phyloP scores from a whole-genome alignment of 92 coral and sea anemone species.

The Zoanthus gigantus region DNA sequence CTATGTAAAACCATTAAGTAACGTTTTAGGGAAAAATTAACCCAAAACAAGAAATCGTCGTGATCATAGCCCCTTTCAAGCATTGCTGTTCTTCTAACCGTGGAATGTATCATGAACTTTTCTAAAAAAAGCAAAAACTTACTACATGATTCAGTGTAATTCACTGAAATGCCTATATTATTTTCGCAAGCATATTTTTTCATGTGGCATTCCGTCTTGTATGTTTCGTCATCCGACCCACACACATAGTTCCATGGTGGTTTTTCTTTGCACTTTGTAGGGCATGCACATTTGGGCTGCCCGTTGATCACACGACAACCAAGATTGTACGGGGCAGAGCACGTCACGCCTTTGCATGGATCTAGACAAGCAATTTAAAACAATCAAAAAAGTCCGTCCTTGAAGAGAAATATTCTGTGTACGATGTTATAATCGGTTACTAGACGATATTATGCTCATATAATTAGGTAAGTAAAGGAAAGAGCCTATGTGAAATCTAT shows the following conservation, averaged over 20 bases:
- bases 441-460: too few relatives aligned
- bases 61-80: too few relatives aligned
- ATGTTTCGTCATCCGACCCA: slow-evolving; percentile 35
- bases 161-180: slow-evolving; percentile 18
- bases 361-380: neutral
- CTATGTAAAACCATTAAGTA: too few relatives aligned
- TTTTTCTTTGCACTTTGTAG: neutral
- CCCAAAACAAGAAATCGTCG: too few relatives aligned
- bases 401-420: too few relatives aligned
- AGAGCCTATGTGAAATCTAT: too few relatives aligned
- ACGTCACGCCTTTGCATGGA: slow-evolving; percentile 20
- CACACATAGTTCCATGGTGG: slow-evolving; percentile 31
- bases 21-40: too few relatives aligned
- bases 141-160: slow-evolving; percentile 40
- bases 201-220: slow-evolving; percentile 45
- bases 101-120: too few relatives aligned
- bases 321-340: slow-evolving; percentile 30
- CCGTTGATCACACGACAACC: slow-evolving; percentile 10
- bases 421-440: too few relatives aligned
- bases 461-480: too few relatives aligned
- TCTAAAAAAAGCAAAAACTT: neutral
- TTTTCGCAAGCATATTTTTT: slow-evolving; percentile 29
- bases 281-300: slow-evolving; percentile 30
- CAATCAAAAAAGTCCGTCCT: neutral
- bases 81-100: too few relatives aligned